Percentiles rank a stretch among this genome's conserved stretches.
Evolutionary conservation across 1,140 invertebrate genomes (phyloP).

Genomic region (Halyomorpha halys): DNA sequence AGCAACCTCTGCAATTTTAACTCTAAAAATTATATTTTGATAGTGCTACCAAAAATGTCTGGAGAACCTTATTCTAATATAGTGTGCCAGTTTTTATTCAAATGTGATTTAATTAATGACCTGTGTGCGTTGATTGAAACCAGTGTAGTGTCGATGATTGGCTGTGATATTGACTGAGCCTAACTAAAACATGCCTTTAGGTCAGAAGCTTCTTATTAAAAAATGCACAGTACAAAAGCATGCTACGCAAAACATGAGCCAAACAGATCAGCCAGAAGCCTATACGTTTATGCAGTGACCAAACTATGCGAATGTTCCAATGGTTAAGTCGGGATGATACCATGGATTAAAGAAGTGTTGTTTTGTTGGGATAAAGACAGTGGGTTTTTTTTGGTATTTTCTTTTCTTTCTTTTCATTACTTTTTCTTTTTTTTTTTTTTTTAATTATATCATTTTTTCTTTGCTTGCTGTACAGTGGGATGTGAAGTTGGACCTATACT

Average conservation of each 20-base stretch:
- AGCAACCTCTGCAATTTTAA: too few species aligned
- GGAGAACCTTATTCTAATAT: too few species aligned
- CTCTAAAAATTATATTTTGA: too few species aligned
- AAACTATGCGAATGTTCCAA: slow-evolving; percentile 10
- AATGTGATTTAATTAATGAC: neutral
- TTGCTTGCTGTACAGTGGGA: too few species aligned
- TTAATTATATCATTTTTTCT: too few species aligned
- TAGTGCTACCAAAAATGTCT: too few species aligned
- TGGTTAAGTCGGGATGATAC: slow-evolving; percentile 7
- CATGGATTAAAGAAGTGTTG: slow-evolving; percentile 4
- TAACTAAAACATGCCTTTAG: neutral
- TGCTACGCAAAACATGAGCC: slow-evolving; percentile 1
- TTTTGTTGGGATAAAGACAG: too few species aligned
- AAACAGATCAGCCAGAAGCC: slow-evolving; percentile 12
- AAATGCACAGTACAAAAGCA: neutral
- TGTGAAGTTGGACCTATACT: neutral
- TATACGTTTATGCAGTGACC: neutral
- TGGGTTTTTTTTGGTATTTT: too few species aligned
- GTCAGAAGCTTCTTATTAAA: neutral
- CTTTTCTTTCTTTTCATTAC: too few species aligned
- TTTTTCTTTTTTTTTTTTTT: too few species aligned
- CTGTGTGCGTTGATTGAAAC: neutral
- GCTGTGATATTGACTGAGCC: slow-evolving; percentile 5
- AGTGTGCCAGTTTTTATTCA: too few species aligned
- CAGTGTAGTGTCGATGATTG: neutral